Percentiles rank a stretch among this genome's conserved stretches.
Evolutionary conservation across 2,113 vertebrate genomes (phyloP).

Genomic region (Seriola dumerili): DNA sequence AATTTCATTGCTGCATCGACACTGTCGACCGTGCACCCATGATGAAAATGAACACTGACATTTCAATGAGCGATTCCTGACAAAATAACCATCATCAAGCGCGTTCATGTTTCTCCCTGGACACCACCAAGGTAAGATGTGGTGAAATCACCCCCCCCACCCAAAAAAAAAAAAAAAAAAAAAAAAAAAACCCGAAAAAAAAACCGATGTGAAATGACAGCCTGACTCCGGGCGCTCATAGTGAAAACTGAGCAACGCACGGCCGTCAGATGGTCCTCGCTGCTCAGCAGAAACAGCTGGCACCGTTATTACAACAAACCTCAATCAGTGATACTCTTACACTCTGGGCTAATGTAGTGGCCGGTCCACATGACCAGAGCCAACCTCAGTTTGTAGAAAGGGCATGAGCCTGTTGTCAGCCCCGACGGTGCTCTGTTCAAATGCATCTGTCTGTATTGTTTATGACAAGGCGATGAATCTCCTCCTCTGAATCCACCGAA

Average conservation of each 20-base stretch:
- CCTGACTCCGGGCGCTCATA: constrained; percentile 49
- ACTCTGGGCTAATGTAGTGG: constrained; percentile 47
- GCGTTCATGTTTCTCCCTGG: constrained; percentile 72
- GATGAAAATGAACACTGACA: constrained; percentile 57
- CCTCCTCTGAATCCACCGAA: constrained; percentile 16
- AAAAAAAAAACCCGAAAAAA: background rate
- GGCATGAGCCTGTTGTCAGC: constrained; percentile 7
- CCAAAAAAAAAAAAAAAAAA: background rate
- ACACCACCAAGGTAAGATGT: constrained; percentile 61
- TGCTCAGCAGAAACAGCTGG: constrained; percentile 71
- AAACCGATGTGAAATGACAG: constrained; percentile 54
- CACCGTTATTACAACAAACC: constrained; percentile 56
- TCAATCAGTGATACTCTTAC: constrained; percentile 33
- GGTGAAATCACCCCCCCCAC: constrained; percentile 7
- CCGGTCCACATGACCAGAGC: constrained; percentile 66
- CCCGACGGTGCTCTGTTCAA: background rate
- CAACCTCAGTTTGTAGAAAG: constrained; percentile 15
- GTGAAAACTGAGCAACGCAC: constrained; percentile 61
- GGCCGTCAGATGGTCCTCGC: constrained; percentile 62
- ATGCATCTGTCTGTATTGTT: constrained; percentile 15
- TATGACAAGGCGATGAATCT: constrained; percentile 31
- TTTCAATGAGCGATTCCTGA: constrained; percentile 63
- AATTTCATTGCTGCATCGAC: constrained; percentile 48
- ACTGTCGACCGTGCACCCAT: constrained; percentile 40
- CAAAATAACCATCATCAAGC: constrained; percentile 49